phyloP scores from a whole-genome alignment of 2,113 vertebrate genomes.

The Clarias gariepinus region DNA sequence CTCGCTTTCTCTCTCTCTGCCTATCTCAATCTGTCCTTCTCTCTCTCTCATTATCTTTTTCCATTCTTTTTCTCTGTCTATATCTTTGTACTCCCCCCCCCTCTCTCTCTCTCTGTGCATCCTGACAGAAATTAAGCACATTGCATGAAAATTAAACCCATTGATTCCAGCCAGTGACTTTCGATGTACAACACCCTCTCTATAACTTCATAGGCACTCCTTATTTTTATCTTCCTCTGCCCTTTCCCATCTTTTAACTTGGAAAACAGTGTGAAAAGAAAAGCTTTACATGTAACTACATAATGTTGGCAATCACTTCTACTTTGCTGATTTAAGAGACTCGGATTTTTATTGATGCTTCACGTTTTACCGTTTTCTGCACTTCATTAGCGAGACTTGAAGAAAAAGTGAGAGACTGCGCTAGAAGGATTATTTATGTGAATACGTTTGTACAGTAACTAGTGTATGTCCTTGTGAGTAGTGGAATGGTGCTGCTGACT shows the following conservation, averaged over 20 bases:
- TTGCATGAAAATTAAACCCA: constrained; percentile 47
- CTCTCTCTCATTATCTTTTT: background rate
- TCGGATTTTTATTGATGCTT: constrained; percentile 15
- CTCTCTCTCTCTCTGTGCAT: background rate
- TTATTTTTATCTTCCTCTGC: background rate
- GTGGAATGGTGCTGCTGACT: background rate
- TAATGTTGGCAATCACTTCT: constrained; percentile 21
- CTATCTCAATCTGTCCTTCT: background rate
- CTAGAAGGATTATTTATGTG: background rate
- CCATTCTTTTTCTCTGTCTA: background rate
- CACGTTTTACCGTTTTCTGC: constrained; percentile 5
- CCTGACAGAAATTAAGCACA: constrained; percentile 52
- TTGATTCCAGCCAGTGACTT: constrained; percentile 21
- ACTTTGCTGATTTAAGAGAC: constrained; percentile 42
- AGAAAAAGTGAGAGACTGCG: background rate
- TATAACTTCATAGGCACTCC: background rate
- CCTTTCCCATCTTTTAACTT: constrained; percentile 23
- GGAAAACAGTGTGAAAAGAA: constrained; percentile 25
- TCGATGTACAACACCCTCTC: constrained; percentile 12
- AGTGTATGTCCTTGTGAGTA: background rate
- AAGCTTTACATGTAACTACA: constrained; percentile 40
- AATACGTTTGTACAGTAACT: background rate
- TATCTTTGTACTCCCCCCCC: too few species aligned
- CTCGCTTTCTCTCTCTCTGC: background rate
- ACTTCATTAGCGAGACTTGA: background rate